These are phyloP conservation scores for Macrotrachela quadricornifera DNA, from an alignment of 1,140 invertebrate species.

Conservation along the genomic window DNA sequence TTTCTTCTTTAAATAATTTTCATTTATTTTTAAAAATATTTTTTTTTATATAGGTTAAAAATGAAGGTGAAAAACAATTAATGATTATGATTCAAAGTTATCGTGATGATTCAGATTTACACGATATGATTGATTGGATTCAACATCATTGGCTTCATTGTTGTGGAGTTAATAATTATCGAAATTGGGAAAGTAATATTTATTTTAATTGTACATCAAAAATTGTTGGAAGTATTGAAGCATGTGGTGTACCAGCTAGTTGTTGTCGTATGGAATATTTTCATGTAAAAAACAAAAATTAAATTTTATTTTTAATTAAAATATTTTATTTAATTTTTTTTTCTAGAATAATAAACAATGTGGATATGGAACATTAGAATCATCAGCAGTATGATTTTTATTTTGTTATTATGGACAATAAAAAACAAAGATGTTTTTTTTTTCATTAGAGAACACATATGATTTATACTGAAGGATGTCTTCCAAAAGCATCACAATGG, in stretches of 20 bases:
- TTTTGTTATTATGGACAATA: no score
- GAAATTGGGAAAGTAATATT: conserved; percentile 87
- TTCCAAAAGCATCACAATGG: conserved; percentile 9
- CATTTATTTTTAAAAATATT: background rate
- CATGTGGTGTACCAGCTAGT: conserved; percentile 88
- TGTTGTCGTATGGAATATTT: conserved; percentile 45
- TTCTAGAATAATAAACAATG: conserved; percentile 6
- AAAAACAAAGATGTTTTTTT: no score
- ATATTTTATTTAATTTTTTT: no score
- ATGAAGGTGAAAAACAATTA: conserved; percentile 67
- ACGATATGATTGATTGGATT: conserved; percentile 94
- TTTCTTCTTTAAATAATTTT: conserved; percentile 39
- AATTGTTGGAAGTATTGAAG: conserved; percentile 57
- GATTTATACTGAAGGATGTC: conserved; percentile 8
- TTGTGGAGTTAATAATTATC: conserved; percentile 77
- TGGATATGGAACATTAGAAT: background rate
- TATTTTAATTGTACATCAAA: conserved; percentile 87
- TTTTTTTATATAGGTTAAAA: conserved; percentile 45
- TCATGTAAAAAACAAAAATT: no score
- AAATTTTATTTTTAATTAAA: no score
- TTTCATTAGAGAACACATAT: background rate
- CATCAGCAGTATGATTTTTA: no score
- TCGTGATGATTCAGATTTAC: conserved; percentile 84
- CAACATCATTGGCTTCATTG: conserved; percentile 91
- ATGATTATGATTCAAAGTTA: conserved; percentile 84